Evolutionary conservation across 2,888 invertebrate genomes (phyloP).

Genomic region (Chaetogeoica ovagalla): DNA sequence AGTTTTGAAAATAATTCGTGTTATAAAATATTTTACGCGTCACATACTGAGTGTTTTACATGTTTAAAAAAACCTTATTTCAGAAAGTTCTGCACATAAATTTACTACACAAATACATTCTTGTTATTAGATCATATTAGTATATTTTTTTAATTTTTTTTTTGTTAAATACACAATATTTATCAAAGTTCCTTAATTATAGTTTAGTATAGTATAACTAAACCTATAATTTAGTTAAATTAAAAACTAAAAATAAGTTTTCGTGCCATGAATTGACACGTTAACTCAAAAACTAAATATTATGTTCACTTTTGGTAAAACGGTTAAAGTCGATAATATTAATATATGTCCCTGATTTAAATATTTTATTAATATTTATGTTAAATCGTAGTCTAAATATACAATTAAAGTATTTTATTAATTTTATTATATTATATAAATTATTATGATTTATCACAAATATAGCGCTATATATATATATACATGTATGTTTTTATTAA

Average conservation of each 20-base stretch:
- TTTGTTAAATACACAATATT: neutral
- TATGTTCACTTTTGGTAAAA: neutral
- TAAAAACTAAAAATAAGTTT: neutral
- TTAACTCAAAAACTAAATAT: neutral
- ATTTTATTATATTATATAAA: neutral
- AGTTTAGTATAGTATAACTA: too few relatives aligned
- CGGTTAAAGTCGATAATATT: neutral
- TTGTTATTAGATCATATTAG: neutral
- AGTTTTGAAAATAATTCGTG: neutral
- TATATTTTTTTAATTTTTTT: too few relatives aligned
- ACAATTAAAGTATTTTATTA: constrained; percentile 12
- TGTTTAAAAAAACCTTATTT: too few relatives aligned
- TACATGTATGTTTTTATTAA: constrained; percentile 1
- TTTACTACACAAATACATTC: too few relatives aligned
- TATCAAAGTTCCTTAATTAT: neutral
- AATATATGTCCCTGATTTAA: constrained; percentile 49
- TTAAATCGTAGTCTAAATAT: constrained; percentile 1
- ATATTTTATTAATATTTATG: constrained; percentile 33
- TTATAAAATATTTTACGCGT: too few relatives aligned
- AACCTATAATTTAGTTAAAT: neutral
- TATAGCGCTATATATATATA: neutral
- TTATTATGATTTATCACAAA: constrained; percentile 2
- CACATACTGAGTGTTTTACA: too few relatives aligned
- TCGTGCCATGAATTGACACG: neutral
- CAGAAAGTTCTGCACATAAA: too few relatives aligned